Evolutionary conservation across 2,797 vertebrate species (phyloP), one percentile per base, ranked within the genome.

Genomic region (Threskiornis aethiopicus): DNA sequence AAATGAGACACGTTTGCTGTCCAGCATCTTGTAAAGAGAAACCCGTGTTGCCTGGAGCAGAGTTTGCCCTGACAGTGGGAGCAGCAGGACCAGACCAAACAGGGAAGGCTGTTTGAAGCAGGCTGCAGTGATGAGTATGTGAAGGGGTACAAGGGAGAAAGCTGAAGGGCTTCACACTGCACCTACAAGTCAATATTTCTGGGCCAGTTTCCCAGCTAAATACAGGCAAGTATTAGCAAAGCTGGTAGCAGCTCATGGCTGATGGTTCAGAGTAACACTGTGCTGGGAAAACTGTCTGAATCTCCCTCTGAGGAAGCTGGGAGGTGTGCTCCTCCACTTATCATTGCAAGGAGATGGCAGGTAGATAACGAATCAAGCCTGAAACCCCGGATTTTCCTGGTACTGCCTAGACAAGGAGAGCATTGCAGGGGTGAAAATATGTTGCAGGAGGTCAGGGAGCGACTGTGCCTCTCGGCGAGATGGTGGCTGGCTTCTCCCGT

Each of bases 381-480:
- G 75, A 64, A 44, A 55, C 13, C 5, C 25, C 17, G 39, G 64
- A 12, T 2, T 10, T 41, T 11, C 64, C 47, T 17, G 41, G 1
- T 4, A 16, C 31, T n/a, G 78, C 46, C 84, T 15, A 24, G 33
- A 6, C 16, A 73, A 22, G 33, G 41, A 16, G 1, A n/a, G 73
- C 37, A 6, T 2, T 67, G 49, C 28, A 46, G 29, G 10, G 42
- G 24, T 10, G 44, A 22, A 7, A 31, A 33, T 10, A 29, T 2
- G 14, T 24, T 22, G 39, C 69, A 62, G 69, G 65, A 31, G 65
- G 35, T 46, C 55, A 51, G 84, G 71, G 52, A 66, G 37, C 4
- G 29, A 10, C n/a, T 11, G 62, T 0, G 6, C 22, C 33, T 61
- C 35, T 42, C 0, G 1, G 24, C 0, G 5, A 58, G 55, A n/a